A percentile compares a stretch with the other conserved stretches of the same genome.
Evolutionary conservation across 2,888 invertebrate species (phyloP).

Genomic region (Chorisops tibialis): DNA sequence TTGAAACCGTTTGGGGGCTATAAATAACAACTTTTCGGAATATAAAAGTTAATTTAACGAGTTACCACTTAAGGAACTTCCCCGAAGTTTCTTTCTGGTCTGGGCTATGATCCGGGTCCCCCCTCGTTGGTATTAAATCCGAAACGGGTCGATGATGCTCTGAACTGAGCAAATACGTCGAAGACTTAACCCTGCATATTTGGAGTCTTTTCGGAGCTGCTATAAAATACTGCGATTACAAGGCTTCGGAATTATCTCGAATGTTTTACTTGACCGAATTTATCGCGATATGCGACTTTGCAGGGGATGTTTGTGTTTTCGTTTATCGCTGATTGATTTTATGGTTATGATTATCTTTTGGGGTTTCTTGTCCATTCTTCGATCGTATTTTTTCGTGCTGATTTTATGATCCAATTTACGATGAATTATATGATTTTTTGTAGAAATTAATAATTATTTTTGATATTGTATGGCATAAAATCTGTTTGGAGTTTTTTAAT

Average conservation of each 20-base stretch:
- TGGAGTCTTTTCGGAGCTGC: slow-evolving; percentile 22
- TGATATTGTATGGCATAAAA: too few species aligned
- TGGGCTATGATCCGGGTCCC: not conserved
- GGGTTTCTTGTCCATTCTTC: too few species aligned
- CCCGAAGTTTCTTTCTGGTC: not conserved
- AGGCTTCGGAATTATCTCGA: slow-evolving; percentile 25
- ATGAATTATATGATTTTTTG: too few species aligned
- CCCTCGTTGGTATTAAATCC: not conserved
- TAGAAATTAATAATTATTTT: too few species aligned
- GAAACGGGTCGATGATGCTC: not conserved
- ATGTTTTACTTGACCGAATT: slow-evolving; percentile 26
- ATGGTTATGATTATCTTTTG: slow-evolving; percentile 18
- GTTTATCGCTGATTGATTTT: slow-evolving; percentile 28
- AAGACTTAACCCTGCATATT: not conserved
- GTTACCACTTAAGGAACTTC: slow-evolving; percentile 26
- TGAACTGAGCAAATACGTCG: not conserved
- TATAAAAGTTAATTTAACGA: slow-evolving; percentile 33
- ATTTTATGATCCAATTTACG: too few species aligned
- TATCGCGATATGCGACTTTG: slow-evolving; percentile 2
- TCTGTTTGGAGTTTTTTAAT: too few species aligned
- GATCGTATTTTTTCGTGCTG: too few species aligned
- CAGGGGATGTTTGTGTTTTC: slow-evolving; percentile 8
- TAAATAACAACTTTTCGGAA: slow-evolving; percentile 33
- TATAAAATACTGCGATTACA: slow-evolving; percentile 27
- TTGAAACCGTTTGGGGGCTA: slow-evolving; percentile 15